A percentile compares a stretch with the other conserved stretches of the same genome.
These are phyloP conservation scores for Hybognathus amarus DNA, from an alignment of 2,797 vertebrate species.

Conservation along the genomic window DNA sequence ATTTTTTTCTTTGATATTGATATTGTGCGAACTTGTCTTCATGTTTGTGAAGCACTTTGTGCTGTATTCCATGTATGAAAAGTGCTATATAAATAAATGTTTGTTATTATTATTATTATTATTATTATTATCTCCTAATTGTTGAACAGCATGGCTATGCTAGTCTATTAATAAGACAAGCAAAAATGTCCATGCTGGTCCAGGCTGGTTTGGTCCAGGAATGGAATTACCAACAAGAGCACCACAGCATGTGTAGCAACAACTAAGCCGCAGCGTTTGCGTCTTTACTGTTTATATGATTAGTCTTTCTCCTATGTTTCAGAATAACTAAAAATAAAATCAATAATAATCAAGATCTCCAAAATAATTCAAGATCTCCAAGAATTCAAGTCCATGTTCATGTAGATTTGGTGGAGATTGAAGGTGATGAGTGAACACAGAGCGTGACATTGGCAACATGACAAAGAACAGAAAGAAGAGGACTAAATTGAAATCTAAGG, in stretches of 20 bases:
- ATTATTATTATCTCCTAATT: too few species aligned
- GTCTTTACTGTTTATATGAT: background rate
- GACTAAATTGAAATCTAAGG: background rate
- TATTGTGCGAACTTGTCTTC: too few species aligned
- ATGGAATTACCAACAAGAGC: background rate
- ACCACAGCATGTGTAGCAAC: background rate
- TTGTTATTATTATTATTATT: too few species aligned
- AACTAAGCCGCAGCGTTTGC: background rate
- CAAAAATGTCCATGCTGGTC: background rate
- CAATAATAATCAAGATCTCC: background rate
- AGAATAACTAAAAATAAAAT: background rate
- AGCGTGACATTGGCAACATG: background rate
- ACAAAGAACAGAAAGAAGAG: background rate
- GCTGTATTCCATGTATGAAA: too few species aligned
- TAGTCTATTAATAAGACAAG: background rate
- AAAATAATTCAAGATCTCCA: background rate
- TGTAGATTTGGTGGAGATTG: background rate
- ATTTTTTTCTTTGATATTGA: too few species aligned
- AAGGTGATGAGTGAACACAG: background rate
- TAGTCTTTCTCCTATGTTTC: background rate
- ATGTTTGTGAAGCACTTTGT: too few species aligned
- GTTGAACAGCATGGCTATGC: background rate
- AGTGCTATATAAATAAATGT: too few species aligned
- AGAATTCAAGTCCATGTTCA: background rate
- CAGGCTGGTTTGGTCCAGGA: background rate